phyloP scores from a whole-genome alignment of 2,113 vertebrate genomes.

The Todiramphus chloris region DNA sequence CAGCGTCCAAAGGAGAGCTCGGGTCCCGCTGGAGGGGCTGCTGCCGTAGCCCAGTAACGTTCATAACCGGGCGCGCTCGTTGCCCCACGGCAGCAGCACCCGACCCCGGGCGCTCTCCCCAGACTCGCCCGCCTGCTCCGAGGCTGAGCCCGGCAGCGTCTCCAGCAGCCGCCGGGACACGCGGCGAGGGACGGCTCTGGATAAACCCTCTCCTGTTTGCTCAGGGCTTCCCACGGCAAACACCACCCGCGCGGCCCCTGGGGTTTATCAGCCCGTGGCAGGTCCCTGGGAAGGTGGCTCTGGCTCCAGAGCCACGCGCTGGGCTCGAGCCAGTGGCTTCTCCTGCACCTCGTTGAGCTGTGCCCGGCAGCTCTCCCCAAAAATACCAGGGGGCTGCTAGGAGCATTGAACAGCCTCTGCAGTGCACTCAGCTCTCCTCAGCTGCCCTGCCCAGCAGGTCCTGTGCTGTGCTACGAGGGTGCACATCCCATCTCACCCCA shows the following conservation, averaged over 20 bases:
- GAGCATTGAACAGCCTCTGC: rapidly evolving
- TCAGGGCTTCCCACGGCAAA: not conserved
- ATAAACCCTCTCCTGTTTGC: not conserved
- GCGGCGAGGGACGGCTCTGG: not conserved
- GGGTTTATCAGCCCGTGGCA: rapidly evolving
- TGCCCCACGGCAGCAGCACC: not conserved
- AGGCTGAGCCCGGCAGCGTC: not conserved
- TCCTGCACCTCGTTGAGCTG: not conserved
- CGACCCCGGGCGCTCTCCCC: not conserved
- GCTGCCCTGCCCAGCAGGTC: not conserved
- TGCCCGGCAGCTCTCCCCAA: not conserved
- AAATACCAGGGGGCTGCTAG: rapidly evolving
- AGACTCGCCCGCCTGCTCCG: rapidly evolving
- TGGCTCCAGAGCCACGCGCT: rapidly evolving
- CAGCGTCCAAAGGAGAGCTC: not conserved
- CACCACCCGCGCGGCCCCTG: rapidly evolving
- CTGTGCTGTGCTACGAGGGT: not conserved
- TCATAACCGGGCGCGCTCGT: rapidly evolving
- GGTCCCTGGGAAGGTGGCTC: not conserved
- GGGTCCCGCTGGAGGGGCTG: not conserved
- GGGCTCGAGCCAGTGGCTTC: not conserved
- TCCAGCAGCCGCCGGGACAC: not conserved
- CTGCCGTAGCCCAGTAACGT: not conserved
- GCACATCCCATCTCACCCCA: not conserved
- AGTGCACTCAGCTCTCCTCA: rapidly evolving